phyloP scores from a whole-genome alignment of 2,888 invertebrate genomes.

The Pterostichus niger region DNA sequence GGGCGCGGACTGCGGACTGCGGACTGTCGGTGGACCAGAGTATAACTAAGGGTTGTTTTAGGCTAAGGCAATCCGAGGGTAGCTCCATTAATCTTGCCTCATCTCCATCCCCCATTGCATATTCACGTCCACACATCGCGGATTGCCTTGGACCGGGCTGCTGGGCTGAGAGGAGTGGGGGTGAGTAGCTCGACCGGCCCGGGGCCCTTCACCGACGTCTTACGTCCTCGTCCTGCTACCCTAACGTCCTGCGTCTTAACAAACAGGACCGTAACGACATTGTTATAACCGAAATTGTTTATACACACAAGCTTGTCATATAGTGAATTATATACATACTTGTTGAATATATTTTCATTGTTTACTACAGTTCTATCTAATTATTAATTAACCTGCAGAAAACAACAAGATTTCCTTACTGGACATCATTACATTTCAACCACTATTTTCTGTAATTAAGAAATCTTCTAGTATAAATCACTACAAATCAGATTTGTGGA shows the following conservation, averaged over 20 bases:
- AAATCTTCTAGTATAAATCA: too few relatives aligned
- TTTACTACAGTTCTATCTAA: too few relatives aligned
- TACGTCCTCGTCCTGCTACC: background rate
- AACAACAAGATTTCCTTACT: too few relatives aligned
- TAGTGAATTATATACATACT: too few relatives aligned
- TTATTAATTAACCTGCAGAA: too few relatives aligned
- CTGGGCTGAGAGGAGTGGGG: background rate
- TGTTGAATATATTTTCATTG: too few relatives aligned
- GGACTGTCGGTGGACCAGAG: constrained; percentile 18
- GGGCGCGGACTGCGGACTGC: constrained; percentile 10
- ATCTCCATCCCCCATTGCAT: constrained; percentile 77
- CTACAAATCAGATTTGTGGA: too few relatives aligned
- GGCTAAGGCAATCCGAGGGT: constrained; percentile 75
- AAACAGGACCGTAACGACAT: background rate
- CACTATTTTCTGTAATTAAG: too few relatives aligned
- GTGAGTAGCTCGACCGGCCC: background rate
- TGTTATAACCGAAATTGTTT: too few relatives aligned
- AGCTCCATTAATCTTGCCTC: constrained; percentile 77
- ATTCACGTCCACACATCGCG: constrained; percentile 78
- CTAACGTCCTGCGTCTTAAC: background rate
- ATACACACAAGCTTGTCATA: background rate
- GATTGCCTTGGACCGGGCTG: constrained; percentile 72
- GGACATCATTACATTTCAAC: too few relatives aligned
- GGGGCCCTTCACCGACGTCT: constrained; percentile 2
- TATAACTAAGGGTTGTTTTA: constrained; percentile 76